phyloP scores from a whole-genome alignment of 2,113 vertebrate genomes.

The Sigmodon hispidus region DNA sequence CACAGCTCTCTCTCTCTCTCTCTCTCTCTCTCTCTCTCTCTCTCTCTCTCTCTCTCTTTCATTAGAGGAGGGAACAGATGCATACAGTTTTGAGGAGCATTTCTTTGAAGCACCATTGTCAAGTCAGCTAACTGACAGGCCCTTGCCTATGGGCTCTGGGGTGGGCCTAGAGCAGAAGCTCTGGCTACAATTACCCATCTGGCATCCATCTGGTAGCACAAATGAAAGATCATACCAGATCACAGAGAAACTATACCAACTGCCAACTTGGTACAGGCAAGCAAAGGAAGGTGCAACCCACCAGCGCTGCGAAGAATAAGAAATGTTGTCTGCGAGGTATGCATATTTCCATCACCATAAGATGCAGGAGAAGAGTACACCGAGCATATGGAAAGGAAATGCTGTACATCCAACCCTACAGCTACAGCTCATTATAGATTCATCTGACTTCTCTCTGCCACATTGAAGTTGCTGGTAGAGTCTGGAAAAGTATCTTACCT shows the following conservation, averaged over 20 bases:
- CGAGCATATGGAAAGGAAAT: conserved; percentile 76
- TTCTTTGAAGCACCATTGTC: conserved; percentile 86
- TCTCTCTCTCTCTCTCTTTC: conserved; percentile 53
- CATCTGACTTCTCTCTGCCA: conserved; percentile 61
- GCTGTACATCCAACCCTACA: conserved; percentile 69
- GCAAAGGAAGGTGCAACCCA: conserved; percentile 83
- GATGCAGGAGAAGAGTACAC: conserved; percentile 63
- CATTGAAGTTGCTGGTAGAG: conserved; percentile 44
- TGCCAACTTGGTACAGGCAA: conserved; percentile 84
- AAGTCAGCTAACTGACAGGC: conserved; percentile 82
- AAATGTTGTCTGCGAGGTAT: conserved; percentile 81
- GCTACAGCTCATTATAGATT: conserved; percentile 79
- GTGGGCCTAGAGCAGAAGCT: conserved; percentile 80
- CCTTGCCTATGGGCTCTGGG: conserved; percentile 82
- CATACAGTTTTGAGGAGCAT: conserved; percentile 79
- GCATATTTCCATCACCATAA: conserved; percentile 69
- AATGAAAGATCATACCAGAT: conserved; percentile 88
- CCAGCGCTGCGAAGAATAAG: conserved; percentile 74
- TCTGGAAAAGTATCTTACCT: conserved; percentile 66
- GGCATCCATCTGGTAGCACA: conserved; percentile 88
- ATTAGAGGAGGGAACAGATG: conserved; percentile 86
- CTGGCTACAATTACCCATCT: conserved; percentile 88
- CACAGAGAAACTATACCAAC: conserved; percentile 84
- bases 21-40: conserved; percentile 42
- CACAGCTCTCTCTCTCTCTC: conserved; percentile 41